These are phyloP conservation scores for Calyptommatus sinebrachiatus DNA, from an alignment of 2,113 vertebrate species.

Conservation along the genomic window DNA sequence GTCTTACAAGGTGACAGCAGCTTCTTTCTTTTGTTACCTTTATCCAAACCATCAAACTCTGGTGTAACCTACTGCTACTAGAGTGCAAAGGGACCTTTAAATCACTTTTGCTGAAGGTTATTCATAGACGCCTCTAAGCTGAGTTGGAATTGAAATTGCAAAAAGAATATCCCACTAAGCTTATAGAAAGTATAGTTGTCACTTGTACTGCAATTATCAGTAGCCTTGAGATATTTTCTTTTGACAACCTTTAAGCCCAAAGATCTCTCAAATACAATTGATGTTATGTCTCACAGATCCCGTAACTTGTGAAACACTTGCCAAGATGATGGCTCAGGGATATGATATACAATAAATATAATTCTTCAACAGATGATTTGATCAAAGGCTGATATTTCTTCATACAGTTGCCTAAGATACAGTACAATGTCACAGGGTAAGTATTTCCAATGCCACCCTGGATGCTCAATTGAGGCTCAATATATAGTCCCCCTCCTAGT, in stretches of 20 bases:
- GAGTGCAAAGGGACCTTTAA: slow-evolving; percentile 6
- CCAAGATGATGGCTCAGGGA: not conserved
- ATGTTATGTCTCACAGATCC: not conserved
- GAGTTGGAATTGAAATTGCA: not conserved
- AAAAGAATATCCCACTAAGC: not conserved
- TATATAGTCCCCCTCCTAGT: too few species aligned
- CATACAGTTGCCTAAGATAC: not conserved
- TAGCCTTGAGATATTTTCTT: not conserved
- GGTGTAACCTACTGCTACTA: not conserved
- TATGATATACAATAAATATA: not conserved
- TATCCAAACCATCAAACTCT: slow-evolving; percentile 4
- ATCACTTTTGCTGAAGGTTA: not conserved
- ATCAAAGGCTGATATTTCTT: too few species aligned
- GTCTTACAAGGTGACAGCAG: not conserved
- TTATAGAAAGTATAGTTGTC: not conserved
- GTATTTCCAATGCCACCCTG: not conserved
- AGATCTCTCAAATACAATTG: not conserved
- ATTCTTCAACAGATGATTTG: not conserved
- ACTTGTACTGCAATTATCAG: not conserved
- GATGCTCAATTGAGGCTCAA: not conserved
- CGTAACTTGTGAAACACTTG: not conserved
- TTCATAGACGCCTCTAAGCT: not conserved
- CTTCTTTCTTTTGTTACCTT: slow-evolving; percentile 13
- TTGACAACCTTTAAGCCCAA: not conserved
- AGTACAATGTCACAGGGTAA: not conserved